Percentiles rank a stretch among this genome's conserved stretches.
Evolutionary conservation across 2,888 invertebrate species (phyloP).

Genomic region (Microctonus aethiopoides): DNA sequence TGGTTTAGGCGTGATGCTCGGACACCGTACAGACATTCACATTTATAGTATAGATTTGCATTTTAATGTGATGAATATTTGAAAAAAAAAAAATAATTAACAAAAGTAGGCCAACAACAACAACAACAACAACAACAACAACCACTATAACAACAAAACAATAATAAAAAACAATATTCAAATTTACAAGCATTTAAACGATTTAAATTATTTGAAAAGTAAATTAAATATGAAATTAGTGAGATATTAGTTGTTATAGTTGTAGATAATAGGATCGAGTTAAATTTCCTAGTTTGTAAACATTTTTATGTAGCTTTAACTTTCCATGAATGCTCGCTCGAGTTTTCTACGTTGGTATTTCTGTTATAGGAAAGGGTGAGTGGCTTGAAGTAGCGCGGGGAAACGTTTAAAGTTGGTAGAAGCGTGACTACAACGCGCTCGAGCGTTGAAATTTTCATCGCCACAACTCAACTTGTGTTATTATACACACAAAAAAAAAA

Average conservation of each 20-base stretch:
- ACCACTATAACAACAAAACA: no score
- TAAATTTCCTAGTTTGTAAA: background rate
- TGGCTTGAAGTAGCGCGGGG: background rate
- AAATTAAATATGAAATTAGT: background rate
- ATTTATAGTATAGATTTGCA: no score
- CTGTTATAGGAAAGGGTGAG: background rate
- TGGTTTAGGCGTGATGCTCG: no score
- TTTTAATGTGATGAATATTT: no score
- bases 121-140: no score
- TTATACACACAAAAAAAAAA: background rate
- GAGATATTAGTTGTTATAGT: background rate
- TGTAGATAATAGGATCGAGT: background rate
- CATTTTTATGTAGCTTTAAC: slow-evolving; percentile 8
- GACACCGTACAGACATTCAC: no score
- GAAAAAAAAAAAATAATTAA: no score
- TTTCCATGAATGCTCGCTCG: background rate
- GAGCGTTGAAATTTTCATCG: slow-evolving; percentile 8
- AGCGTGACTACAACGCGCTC: slow-evolving; percentile 8
- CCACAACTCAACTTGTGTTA: background rate
- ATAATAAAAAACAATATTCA: no score
- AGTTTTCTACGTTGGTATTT: slow-evolving; percentile 11
- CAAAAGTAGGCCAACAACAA: no score
- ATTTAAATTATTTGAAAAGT: background rate
- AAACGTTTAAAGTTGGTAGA: background rate
- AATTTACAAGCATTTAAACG: background rate